A percentile compares a stretch with the other conserved stretches of the same genome.
Evolutionary conservation across 2,797 vertebrate species (phyloP).

Genomic region (Acanthurus tractus): DNA sequence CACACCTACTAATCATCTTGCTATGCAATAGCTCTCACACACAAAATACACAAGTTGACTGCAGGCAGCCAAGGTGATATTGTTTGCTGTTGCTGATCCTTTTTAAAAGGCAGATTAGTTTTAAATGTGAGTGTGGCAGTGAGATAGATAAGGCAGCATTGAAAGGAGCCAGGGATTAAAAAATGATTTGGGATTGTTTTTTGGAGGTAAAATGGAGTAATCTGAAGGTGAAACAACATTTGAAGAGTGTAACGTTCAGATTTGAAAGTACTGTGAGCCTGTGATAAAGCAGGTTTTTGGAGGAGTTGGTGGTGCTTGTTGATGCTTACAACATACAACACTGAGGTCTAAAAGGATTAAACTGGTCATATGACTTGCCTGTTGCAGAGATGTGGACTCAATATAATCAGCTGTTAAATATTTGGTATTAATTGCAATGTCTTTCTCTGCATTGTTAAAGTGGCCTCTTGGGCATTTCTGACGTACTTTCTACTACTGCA

Average conservation of each 20-base stretch:
- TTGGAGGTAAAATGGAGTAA: background rate
- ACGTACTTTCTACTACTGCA: background rate
- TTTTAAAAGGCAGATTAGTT: constrained; percentile 27
- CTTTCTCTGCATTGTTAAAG: too few relatives aligned
- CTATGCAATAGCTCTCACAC: background rate
- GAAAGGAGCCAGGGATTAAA: background rate
- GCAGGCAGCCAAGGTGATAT: constrained; percentile 16
- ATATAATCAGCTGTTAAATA: too few relatives aligned
- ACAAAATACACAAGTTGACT: background rate
- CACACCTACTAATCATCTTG: constrained; percentile 6
- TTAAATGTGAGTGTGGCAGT: background rate
- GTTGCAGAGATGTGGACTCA: background rate
- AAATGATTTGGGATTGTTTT: background rate
- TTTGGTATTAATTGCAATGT: too few relatives aligned
- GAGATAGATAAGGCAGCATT: constrained; percentile 4
- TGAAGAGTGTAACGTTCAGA: background rate
- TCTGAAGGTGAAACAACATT: background rate
- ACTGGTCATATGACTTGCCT: background rate
- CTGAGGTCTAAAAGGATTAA: too few relatives aligned
- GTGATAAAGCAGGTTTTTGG: background rate
- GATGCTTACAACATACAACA: too few relatives aligned
- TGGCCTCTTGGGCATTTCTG: background rate
- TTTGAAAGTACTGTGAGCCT: background rate
- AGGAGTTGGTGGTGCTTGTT: background rate
- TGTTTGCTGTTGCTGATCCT: constrained; percentile 30